These are phyloP conservation scores for Zaprionus davidi DNA, from an alignment of 1,140 invertebrate genomes.

Conservation along the genomic window DNA sequence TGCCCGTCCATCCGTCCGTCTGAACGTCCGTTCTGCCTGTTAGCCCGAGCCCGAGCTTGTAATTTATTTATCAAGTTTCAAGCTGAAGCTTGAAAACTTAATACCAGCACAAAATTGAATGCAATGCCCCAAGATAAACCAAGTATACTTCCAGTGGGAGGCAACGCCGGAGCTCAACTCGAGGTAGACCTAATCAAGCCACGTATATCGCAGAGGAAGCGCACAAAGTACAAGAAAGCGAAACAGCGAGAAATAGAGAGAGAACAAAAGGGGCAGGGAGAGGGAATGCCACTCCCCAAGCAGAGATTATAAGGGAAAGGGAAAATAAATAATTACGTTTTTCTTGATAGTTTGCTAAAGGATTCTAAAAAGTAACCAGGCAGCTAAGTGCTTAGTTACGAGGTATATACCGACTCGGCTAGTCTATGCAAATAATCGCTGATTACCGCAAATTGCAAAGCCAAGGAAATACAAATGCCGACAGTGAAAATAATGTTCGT, in stretches of 20 bases:
- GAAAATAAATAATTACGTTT: constrained; percentile 6
- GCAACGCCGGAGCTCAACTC: background rate
- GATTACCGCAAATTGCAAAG: background rate
- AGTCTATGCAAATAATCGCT: too few relatives aligned
- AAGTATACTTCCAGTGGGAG: background rate
- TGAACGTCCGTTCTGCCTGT: constrained; percentile 15
- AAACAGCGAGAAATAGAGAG: background rate
- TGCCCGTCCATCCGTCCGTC: constrained; percentile 1
- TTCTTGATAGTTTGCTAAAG: background rate
- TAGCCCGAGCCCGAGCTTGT: constrained; percentile 51
- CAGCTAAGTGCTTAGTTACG: background rate
- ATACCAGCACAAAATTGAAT: constrained; percentile 79
- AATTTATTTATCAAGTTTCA: constrained; percentile 83
- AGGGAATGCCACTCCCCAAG: background rate
- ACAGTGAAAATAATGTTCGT: too few relatives aligned
- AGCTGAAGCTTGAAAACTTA: constrained; percentile 80
- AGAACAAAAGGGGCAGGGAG: background rate
- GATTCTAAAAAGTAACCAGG: background rate
- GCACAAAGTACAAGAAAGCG: background rate
- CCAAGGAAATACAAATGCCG: background rate
- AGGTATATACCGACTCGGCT: too few relatives aligned
- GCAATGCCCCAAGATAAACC: constrained; percentile 44
- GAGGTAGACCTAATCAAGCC: constrained; percentile 3
- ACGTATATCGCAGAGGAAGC: background rate
- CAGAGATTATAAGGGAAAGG: background rate